These are phyloP conservation scores for Jaculus jaculus DNA, from an alignment of 2,113 vertebrate species.

Conservation along the genomic window DNA sequence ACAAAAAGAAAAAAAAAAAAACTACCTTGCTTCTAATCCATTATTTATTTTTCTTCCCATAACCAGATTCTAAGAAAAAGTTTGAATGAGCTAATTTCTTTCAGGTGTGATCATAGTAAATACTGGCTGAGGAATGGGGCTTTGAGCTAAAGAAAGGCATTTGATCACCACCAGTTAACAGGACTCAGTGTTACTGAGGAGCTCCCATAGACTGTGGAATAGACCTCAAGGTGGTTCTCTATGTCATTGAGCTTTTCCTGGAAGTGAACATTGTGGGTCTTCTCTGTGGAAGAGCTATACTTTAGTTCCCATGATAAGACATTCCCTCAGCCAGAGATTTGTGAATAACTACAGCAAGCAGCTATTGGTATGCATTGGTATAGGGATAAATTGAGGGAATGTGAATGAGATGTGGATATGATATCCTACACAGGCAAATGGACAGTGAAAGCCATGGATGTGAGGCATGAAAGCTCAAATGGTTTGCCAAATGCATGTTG, in stretches of 20 bases:
- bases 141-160: background rate
- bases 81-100: background rate
- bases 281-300: background rate
- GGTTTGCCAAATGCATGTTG: too few species aligned
- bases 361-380: background rate
- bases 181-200: background rate
- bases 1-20: too few species aligned
- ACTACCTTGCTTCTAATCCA: too few species aligned
- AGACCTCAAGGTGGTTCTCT: background rate
- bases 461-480: background rate
- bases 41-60: too few species aligned
- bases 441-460: background rate
- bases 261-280: background rate
- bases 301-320: background rate
- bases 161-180: background rate
- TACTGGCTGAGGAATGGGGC: background rate
- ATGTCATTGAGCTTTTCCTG: background rate
- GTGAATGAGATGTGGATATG: background rate
- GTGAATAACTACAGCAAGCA: background rate
- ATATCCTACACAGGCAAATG: background rate
- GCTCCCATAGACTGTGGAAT: background rate
- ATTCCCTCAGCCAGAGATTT: background rate
- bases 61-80: background rate
- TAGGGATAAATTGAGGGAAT: background rate
- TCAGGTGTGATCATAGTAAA: background rate